Evolutionary conservation across 2,797 vertebrate genomes (phyloP), one percentile per base, ranked within the genome.

Genomic region (Sebastes hubbsi): DNA sequence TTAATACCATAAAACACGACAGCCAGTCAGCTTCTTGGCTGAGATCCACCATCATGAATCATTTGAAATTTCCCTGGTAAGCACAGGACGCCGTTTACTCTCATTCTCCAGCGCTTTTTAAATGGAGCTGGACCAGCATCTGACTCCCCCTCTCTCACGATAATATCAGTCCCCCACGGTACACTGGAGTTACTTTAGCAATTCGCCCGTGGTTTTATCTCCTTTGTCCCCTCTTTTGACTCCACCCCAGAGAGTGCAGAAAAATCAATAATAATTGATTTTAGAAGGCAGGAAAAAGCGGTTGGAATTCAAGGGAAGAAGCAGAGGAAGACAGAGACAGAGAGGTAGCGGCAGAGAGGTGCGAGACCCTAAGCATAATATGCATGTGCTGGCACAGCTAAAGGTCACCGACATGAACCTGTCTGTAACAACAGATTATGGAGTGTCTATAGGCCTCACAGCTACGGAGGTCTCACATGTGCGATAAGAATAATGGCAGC

Each of bases 221-320:
- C 86, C 89, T 94, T 94, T 94, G 94, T 94, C 92, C 91, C 93
- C 77, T 88, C 89, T 87, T 93, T 90, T 89, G 93, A 93, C 92
- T 93, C 88, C 85, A 84, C 93, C 87, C 91, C 49, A 65, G 85
- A 90, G 93, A 94, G 94, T 87, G 93, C 90, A 86, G 89, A 76
- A 84, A 91, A 94, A 95, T 96, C 95, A 52, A 96, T 95, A 90
- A 77, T 56, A 86, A 96, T 96, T 91, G 96, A 96, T 96, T 95
- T 92, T 78, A 84, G 90, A 75, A 88, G 85, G 92, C 87, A 84
- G 83, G 87, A 89, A 90, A 86, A 87, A 88, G 84, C 89, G 80
- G 93, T 93, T 93, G 90, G 88, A 90, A 94, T 95, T 95, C 93
- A 95, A 58, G 85, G 85, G 92, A 89, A 91, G 90, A 87, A 82